A percentile compares a stretch with the other conserved stretches of the same genome.
Conservation (phyloP, 2,113 vertebrate genomes). For the Rhegmatorhina hoffmannsi region DNA sequence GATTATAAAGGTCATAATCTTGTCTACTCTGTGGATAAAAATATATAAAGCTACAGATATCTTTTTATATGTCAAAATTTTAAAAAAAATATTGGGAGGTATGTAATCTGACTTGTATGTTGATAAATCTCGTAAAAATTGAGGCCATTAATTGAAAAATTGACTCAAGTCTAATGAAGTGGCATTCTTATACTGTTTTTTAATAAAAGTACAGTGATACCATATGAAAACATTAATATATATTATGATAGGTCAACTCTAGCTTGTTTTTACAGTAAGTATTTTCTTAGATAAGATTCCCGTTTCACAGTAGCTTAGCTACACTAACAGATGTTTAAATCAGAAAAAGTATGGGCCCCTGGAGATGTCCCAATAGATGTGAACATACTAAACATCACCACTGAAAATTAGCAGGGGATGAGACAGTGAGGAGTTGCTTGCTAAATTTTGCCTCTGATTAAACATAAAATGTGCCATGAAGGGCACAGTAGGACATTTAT, state of each 20-base stretch:
- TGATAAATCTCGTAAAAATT: not conserved
- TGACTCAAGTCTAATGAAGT: not conserved
- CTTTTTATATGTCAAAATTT: not conserved
- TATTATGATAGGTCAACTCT: not conserved
- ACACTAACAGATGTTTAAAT: not conserved
- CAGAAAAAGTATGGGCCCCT: not conserved
- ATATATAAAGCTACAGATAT: not conserved
- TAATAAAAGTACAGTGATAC: not conserved
- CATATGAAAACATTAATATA: not conserved
- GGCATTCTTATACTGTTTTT: not conserved
- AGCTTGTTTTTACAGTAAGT: not conserved
- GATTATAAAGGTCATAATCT: not conserved
- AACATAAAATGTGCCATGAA: slow-evolving; percentile 33
- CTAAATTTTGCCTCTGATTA: slow-evolving; percentile 34
- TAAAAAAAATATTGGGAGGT: not conserved
- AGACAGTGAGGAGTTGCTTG: not conserved
- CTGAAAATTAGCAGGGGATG: not conserved
- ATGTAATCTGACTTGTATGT: not conserved
- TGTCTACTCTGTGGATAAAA: not conserved
- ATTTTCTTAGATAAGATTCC: not conserved
- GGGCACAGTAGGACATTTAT: slow-evolving; percentile 33
- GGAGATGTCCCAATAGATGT: not conserved
- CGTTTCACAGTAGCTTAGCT: not conserved
- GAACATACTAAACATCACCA: not conserved
- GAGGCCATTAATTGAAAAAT: not conserved